Percentiles rank a stretch among this genome's conserved stretches.
phyloP scores from a whole-genome alignment of 2,797 vertebrate species.

The Mycteria americana region DNA sequence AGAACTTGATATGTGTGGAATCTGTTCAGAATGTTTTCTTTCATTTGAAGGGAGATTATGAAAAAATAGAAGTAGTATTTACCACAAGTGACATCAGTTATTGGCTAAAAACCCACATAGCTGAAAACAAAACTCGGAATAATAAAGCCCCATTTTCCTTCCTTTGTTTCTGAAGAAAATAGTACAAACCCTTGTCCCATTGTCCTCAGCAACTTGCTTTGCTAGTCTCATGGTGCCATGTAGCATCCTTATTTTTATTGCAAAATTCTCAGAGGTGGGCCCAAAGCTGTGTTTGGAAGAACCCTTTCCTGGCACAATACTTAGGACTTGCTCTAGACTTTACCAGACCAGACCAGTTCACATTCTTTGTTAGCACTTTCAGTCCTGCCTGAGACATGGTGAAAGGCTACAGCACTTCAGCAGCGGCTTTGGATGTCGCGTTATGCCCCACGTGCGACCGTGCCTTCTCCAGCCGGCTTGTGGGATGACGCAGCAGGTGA shows the following conservation, averaged over 20 bases:
- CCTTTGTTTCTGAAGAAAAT: neutral
- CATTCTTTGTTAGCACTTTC: neutral
- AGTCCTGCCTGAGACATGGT: neutral
- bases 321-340: neutral
- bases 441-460: accelerated
- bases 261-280: neutral
- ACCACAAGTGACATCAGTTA: neutral
- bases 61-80: neutral
- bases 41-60: neutral
- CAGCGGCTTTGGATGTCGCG: accelerated
- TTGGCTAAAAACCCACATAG: neutral
- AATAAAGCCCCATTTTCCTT: neutral
- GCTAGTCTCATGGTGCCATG: too few relatives aligned
- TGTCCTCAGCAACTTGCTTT: neutral
- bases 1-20: neutral
- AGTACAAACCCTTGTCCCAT: accelerated
- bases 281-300: neutral
- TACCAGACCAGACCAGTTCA: neutral
- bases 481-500: accelerated
- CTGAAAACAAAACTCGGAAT: neutral
- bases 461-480: neutral
- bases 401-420: neutral
- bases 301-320: neutral
- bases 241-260: neutral
- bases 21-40: neutral